These are phyloP conservation scores for Galbula dea DNA, from an alignment of 2,113 vertebrate genomes.

Conservation along the genomic window DNA sequence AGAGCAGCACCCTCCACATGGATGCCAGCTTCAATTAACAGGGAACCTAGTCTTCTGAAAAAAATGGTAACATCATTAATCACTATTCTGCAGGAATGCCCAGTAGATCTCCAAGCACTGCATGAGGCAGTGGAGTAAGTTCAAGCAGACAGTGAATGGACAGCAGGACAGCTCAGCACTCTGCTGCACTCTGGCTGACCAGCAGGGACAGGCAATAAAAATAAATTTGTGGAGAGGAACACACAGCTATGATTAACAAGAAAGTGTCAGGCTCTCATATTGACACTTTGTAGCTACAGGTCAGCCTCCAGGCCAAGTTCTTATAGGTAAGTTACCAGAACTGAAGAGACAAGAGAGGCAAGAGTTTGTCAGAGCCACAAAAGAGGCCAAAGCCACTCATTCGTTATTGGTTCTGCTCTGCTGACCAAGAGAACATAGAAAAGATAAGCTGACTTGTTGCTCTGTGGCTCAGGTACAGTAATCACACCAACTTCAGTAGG, in stretches of 20 bases:
- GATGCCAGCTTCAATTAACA: background rate
- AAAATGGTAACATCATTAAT: background rate
- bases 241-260: background rate
- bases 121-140: rapidly evolving
- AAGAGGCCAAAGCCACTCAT: background rate
- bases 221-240: background rate
- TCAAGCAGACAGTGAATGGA: background rate
- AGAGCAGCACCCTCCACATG: background rate
- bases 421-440: background rate
- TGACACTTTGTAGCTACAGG: background rate
- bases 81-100: background rate
- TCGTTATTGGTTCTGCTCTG: background rate
- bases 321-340: background rate
- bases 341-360: background rate
- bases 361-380: background rate
- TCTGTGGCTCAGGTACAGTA: background rate
- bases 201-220: background rate
- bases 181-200: background rate
- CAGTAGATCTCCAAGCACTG: background rate
- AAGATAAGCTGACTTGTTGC: rapidly evolving
- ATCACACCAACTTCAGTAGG: background rate
- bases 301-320: background rate
- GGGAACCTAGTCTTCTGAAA: background rate
- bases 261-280: background rate
- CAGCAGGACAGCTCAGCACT: background rate